A percentile compares a stretch with the other conserved stretches of the same genome.
Conservation (phyloP, 2,797 vertebrate genomes). For the Taeniopygia guttata region DNA sequence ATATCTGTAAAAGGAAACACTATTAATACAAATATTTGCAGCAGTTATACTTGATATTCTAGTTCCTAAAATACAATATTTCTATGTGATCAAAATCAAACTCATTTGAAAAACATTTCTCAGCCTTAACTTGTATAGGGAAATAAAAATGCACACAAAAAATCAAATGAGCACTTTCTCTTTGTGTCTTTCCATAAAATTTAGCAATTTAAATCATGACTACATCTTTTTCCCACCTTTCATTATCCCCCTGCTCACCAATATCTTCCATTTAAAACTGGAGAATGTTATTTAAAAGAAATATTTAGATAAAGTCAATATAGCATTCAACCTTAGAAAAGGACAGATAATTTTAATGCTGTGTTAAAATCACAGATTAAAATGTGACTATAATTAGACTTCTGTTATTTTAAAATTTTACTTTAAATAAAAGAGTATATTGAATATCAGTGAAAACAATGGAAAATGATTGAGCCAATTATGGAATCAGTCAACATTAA, state of each 20-base stretch:
- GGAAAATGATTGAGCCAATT: background rate
- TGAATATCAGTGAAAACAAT: background rate
- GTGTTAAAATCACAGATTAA: background rate
- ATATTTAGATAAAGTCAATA: constrained; percentile 8
- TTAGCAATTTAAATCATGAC: background rate
- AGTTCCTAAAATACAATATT: background rate
- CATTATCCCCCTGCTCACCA: background rate
- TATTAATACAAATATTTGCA: background rate
- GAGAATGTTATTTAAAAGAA: background rate
- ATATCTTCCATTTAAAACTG: background rate
- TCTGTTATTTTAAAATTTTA: background rate
- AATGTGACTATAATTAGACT: background rate
- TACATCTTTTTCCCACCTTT: background rate
- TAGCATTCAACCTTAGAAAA: background rate
- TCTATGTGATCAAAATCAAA: background rate
- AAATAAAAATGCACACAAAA: background rate
- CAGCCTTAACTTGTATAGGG: background rate
- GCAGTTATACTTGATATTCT: background rate
- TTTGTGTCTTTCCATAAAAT: background rate
- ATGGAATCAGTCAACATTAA: background rate
- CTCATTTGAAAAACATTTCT: background rate
- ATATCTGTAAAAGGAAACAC: background rate
- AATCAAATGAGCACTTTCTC: background rate
- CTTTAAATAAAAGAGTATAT: background rate
- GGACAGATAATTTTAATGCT: constrained; percentile 4